phyloP scores from a whole-genome alignment of 2,113 vertebrate genomes.

The Centropristis striata region DNA sequence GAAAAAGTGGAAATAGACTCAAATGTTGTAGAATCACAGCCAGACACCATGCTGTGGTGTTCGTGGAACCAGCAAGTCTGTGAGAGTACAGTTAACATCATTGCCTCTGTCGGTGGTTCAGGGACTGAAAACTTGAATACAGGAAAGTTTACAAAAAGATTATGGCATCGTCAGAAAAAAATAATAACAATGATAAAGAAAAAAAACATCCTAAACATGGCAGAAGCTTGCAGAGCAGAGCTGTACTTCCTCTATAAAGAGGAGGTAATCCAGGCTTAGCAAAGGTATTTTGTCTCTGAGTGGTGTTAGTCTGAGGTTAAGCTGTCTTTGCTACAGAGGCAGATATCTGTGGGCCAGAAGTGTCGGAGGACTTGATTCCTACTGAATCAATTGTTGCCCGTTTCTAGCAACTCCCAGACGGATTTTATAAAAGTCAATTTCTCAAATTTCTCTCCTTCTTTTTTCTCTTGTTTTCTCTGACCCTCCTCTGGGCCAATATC shows the following conservation, averaged over 20 bases:
- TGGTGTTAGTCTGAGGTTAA: slow-evolving; percentile 66
- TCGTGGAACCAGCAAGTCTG: too few relatives aligned
- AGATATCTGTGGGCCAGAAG: slow-evolving; percentile 22
- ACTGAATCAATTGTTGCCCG: slow-evolving; percentile 48
- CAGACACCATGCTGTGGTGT: too few relatives aligned
- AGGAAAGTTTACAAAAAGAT: too few relatives aligned
- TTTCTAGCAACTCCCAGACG: slow-evolving; percentile 10
- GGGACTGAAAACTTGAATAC: too few relatives aligned
- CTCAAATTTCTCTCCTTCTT: background rate
- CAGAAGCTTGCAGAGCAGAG: slow-evolving; percentile 30
- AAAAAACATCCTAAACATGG: slow-evolving; percentile 13
- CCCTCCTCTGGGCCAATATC: background rate
- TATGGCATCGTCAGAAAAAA: too few relatives aligned
- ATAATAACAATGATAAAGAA: background rate
- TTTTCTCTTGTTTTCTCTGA: slow-evolving; percentile 9
- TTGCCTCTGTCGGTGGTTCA: too few relatives aligned
- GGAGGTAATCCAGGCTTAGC: slow-evolving; percentile 56
- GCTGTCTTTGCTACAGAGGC: slow-evolving; percentile 44
- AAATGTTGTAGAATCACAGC: too few relatives aligned
- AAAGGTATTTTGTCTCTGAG: slow-evolving; percentile 53
- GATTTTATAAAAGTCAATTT: slow-evolving; percentile 19
- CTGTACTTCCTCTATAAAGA: slow-evolving; percentile 32
- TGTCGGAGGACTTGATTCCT: slow-evolving; percentile 50
- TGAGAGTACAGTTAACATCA: too few relatives aligned
- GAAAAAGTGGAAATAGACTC: too few relatives aligned